Base-by-base conservation (phyloP, 2,888 invertebrate genomes). In the Syritta pipiens region DNA sequence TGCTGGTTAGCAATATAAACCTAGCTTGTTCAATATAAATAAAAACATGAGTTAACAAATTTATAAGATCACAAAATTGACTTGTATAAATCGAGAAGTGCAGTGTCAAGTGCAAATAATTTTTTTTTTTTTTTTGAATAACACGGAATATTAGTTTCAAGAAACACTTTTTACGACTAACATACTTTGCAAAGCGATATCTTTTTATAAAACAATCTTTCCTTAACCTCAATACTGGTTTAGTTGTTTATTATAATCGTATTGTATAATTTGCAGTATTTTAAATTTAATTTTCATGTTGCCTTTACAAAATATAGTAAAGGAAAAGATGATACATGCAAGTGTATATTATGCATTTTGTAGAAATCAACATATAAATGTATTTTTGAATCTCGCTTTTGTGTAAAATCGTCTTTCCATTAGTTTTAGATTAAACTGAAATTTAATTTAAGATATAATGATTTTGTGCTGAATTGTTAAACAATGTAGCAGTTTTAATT, bases 401-500 rank as follows among this genome's bases (percentile, higher is more conserved):
- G 53, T 65, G 59, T 77, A 53, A 75, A 75, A 68, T 35, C 32
- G 57, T 48, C 32, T 65, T 26, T 48, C 35, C 48, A 19, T 67
- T 63, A 53, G n/a, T n/a, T n/a, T n/a, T n/a, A n/a, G n/a, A n/a
- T n/a, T n/a, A n/a, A n/a, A n/a, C n/a, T n/a, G n/a, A n/a, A n/a
- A n/a, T n/a, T n/a, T n/a, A n/a, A n/a, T n/a, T n/a, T n/a, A n/a
- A n/a, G 67, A 68, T 63, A 77, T 72, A 62, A 62, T 74, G 9
- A 79, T 57, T 60, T 79, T 82, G 82, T 82, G 82, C 82, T 82
- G 74, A 79, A 77, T 81, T 63, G 51, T 81, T 77, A 68, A 81
- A 76, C 63, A 69, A 63, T 69, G 49, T 57, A 71, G 71, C 57
- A 60, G 53, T 55, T 60, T 44, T 53, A 46, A 9, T 48, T 44